Conservation (phyloP, 2,888 invertebrate species). For the Phorcus lineatus region DNA sequence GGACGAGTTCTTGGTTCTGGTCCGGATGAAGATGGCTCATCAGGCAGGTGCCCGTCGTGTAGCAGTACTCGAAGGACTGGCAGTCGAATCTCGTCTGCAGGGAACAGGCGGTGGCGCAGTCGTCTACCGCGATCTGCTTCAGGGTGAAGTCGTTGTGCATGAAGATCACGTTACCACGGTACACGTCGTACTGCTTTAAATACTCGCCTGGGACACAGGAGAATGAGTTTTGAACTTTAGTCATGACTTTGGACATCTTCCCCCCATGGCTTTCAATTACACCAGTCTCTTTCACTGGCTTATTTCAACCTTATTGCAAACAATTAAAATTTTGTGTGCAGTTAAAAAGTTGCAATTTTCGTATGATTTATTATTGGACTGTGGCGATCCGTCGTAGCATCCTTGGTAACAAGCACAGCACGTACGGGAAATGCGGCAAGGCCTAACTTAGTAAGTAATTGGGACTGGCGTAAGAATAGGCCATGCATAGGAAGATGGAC, state of each 20-base stretch:
- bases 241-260: neutral
- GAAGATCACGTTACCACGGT: neutral
- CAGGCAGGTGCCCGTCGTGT: conserved; percentile 51
- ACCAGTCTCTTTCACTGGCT: too few species aligned
- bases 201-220: neutral
- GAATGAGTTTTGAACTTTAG: neutral
- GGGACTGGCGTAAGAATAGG: too few species aligned
- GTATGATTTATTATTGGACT: too few species aligned
- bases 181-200: conserved; percentile 26
- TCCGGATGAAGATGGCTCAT: conserved; percentile 51
- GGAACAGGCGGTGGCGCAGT: conserved; percentile 60
- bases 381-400: too few species aligned
- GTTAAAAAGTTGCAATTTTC: too few species aligned
- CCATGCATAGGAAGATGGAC: too few species aligned
- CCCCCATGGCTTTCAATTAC: too few species aligned
- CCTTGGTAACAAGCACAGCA: too few species aligned
- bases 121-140: conserved; percentile 57
- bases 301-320: too few species aligned
- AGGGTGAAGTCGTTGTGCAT: conserved; percentile 14
- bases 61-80: conserved; percentile 61
- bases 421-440: too few species aligned
- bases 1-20: conserved; percentile 35
- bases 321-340: too few species aligned
- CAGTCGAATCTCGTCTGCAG: conserved; percentile 48
- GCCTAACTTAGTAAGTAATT: too few species aligned